phyloP scores from a whole-genome alignment of 2,888 invertebrate genomes.

The Meiosimyza platycephala region DNA sequence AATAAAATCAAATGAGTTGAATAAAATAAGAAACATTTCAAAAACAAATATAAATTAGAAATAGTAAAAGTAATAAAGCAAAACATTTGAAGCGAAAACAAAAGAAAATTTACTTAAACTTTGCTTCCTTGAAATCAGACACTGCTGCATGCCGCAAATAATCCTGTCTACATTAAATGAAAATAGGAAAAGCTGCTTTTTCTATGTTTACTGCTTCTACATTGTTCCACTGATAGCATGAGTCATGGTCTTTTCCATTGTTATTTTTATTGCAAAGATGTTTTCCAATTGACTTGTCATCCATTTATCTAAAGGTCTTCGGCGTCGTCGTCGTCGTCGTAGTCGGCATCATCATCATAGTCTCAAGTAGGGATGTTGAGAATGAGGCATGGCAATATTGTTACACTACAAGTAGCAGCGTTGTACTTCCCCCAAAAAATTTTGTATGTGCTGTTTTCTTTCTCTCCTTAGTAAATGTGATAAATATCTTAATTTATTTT shows the following conservation, averaged over 20 bases:
- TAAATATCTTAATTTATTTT: slow-evolving; percentile 2
- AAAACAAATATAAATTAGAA: too few relatives aligned
- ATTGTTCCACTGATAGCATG: neutral
- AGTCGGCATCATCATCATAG: neutral
- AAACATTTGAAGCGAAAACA: neutral
- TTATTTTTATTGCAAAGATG: neutral
- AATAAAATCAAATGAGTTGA: slow-evolving; percentile 12
- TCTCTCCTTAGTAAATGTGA: neutral
- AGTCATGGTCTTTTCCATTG: neutral
- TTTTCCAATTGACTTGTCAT: slow-evolving; percentile 20
- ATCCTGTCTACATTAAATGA: neutral
- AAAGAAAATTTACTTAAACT: neutral
- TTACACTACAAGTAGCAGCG: too few relatives aligned
- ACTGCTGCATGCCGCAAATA: neutral
- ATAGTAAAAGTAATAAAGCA: neutral
- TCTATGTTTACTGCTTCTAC: neutral
- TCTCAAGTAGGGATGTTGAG: too few relatives aligned
- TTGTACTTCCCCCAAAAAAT: too few relatives aligned
- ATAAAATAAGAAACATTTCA: neutral
- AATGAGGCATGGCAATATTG: too few relatives aligned
- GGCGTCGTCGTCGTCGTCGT: neutral
- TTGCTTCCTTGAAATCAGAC: neutral
- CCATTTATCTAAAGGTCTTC: neutral
- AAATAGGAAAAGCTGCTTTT: neutral
- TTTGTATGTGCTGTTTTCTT: neutral